A percentile compares a stretch with the other conserved stretches of the same genome.
Evolutionary conservation across 2,888 invertebrate species (phyloP).

Genomic region (Operophtera brumata): DNA sequence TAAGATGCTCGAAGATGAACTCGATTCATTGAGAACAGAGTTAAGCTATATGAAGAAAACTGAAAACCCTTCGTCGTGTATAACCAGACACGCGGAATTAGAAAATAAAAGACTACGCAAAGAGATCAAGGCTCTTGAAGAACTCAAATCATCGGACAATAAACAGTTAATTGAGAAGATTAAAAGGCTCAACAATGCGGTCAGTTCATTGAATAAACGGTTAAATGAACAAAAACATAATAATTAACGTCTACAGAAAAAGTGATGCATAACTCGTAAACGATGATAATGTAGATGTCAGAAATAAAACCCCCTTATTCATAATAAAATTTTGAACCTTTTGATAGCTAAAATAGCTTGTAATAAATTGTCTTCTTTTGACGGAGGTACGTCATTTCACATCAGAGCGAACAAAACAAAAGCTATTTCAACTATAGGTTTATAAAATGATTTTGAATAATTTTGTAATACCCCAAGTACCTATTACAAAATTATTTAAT

Average conservation of each 20-base stretch:
- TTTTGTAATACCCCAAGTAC: too few species aligned
- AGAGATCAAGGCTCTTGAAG: background rate
- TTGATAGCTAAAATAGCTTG: too few species aligned
- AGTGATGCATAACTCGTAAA: too few species aligned
- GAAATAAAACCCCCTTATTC: too few species aligned
- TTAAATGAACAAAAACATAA: background rate
- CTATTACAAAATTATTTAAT: too few species aligned
- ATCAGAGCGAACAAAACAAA: too few species aligned
- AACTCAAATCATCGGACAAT: background rate
- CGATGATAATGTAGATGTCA: too few species aligned
- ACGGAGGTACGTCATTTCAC: too few species aligned
- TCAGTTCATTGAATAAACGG: background rate
- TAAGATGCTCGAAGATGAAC: slow-evolving; percentile 3
- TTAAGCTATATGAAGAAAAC: background rate
- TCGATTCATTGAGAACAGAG: background rate
- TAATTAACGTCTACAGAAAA: background rate
- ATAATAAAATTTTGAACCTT: too few species aligned
- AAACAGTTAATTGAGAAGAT: background rate
- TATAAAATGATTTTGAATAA: too few species aligned
- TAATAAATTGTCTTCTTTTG: too few species aligned
- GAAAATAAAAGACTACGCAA: slow-evolving; percentile 1
- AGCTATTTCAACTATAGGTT: too few species aligned
- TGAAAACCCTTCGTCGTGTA: background rate
- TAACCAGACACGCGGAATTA: background rate
- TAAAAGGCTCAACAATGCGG: background rate